Evolutionary conservation across 2,113 vertebrate species (phyloP).

Genomic region (Rhea pennata): DNA sequence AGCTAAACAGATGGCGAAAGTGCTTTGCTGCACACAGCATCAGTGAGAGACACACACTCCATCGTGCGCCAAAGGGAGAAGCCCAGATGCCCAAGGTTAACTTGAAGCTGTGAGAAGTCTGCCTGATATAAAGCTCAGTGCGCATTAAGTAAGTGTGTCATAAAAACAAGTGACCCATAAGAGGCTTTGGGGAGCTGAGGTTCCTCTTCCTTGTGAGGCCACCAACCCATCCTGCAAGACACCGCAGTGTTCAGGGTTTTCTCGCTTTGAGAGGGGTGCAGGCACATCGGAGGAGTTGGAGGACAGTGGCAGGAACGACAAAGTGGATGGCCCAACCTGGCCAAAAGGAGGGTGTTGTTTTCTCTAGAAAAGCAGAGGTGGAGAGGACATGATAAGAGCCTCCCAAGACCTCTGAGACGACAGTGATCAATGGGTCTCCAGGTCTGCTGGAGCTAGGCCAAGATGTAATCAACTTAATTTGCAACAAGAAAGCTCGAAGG

Average conservation of each 20-base stretch:
- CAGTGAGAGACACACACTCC: rapidly evolving
- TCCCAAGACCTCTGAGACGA: background rate
- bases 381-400: background rate
- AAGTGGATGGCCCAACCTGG: background rate
- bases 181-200: rapidly evolving
- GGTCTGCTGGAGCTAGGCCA: background rate
- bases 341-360: constrained; percentile 16
- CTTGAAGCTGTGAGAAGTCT: rapidly evolving
- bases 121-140: background rate
- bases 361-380: background rate
- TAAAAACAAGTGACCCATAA: background rate
- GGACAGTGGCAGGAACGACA: background rate
- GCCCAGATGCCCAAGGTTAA: background rate
- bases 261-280: background rate
- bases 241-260: rapidly evolving
- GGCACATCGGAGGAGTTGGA: rapidly evolving
- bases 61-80: rapidly evolving
- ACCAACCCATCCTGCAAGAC: no score
- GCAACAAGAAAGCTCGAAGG: background rate
- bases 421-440: background rate
- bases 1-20: background rate
- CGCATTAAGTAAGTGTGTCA: background rate
- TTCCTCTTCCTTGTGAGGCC: background rate
- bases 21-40: background rate
- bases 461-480: constrained; percentile 4